phyloP scores from a whole-genome alignment of 2,797 vertebrate genomes.

The Syndactyla subalaris region DNA sequence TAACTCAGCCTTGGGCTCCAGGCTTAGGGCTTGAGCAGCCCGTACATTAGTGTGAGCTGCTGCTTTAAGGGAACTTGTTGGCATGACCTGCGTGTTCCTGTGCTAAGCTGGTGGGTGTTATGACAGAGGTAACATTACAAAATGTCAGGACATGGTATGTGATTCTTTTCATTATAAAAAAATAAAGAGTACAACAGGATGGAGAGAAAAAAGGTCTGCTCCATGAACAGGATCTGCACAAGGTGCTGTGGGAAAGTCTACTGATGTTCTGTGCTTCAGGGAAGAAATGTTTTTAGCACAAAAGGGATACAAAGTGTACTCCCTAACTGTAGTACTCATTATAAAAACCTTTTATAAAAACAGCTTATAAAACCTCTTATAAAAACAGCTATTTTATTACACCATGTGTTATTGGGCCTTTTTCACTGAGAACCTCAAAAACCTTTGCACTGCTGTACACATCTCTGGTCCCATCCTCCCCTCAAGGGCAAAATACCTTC shows the following conservation, averaged over 20 bases:
- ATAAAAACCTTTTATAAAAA: not conserved
- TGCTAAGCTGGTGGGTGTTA: not conserved
- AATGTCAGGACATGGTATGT: not conserved
- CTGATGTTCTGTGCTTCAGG: not conserved
- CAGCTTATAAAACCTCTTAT: not conserved
- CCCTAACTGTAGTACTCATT: not conserved
- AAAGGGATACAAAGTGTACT: not conserved
- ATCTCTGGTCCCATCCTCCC: rapidly evolving
- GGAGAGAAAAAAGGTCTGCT: not conserved
- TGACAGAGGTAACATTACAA: not conserved
- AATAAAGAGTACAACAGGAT: not conserved
- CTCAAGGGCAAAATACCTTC: not conserved
- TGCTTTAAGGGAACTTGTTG: not conserved
- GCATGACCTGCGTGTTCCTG: not conserved
- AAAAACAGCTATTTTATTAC: not conserved
- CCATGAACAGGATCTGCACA: not conserved
- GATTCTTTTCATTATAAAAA: not conserved
- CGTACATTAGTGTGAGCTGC: not conserved
- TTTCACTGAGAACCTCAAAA: not conserved
- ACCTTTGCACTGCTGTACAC: not conserved
- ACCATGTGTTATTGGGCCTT: not conserved
- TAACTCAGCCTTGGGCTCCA: not conserved
- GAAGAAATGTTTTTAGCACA: not conserved
- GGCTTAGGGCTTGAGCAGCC: not conserved
- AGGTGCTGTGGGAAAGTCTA: rapidly evolving